Evolutionary conservation across 1,140 invertebrate genomes (phyloP), one percentile per base, ranked within the genome.

Genomic region (Branchinecta lynchi): DNA sequence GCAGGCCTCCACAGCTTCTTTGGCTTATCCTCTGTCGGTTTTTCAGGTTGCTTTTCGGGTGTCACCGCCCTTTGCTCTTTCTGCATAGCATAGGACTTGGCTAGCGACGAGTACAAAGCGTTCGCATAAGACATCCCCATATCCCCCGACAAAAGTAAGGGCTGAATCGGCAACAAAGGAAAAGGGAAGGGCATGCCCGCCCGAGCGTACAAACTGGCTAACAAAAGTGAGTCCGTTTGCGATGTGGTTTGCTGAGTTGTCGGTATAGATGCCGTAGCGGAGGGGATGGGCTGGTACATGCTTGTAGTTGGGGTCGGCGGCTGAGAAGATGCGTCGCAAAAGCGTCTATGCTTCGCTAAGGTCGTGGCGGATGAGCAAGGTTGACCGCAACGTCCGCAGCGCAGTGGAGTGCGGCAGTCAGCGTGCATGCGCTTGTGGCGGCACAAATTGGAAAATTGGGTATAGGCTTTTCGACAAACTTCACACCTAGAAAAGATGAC

Each of bases 401-500:
- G 92, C 72, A 92, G 89, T 77, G 90, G 85, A 79, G 87, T 87
- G 74, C 90, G 86, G 76, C 91, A 92, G 75, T 90, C 88, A 15
- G 88, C 87, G 80, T 99, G 97, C 92, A 98, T 98, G 72, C 96
- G 90, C 77, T 96, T 98, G 81, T 99, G 97, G 20, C 97, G 87
- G 77, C 97, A 99, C 73, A 99, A 82, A 79, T 99, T 99, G 12
- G 96, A 98, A 79, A 99, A 99, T 81, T 99, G 97, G 0, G 97
- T 99, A 81, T 99, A 99, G 2, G 94, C 87, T 85, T 93, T 89
- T 70, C 87, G 86, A 78, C 80, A 82, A 71, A 78, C 91, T 78
- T 94, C 90, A 79, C 92, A 96, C 81, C 90, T 89, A 79, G 99
- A 60, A 60, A 32, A 32, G 32, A 32, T 1, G 32, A 32, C 5